Percentiles rank a stretch among this genome's conserved stretches.
These are phyloP conservation scores for Panorpa germanica DNA, from an alignment of 2,888 invertebrate species.

Conservation along the genomic window DNA sequence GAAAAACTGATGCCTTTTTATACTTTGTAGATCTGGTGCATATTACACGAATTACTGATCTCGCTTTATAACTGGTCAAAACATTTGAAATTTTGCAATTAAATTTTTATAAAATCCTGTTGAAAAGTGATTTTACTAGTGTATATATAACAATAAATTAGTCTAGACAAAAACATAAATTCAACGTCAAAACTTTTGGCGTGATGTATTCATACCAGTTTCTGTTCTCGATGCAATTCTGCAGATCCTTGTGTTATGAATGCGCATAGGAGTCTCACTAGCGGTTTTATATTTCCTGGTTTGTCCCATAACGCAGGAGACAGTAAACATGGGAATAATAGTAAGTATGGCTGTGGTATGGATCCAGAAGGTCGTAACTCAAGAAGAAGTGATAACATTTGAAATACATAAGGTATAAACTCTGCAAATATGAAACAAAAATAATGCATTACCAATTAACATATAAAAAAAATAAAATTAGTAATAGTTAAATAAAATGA, in stretches of 20 bases:
- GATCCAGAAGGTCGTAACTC: constrained; percentile 44
- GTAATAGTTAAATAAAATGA: constrained; percentile 3
- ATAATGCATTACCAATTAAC: background rate
- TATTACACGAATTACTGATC: no score
- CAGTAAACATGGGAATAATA: constrained; percentile 75
- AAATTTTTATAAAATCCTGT: background rate
- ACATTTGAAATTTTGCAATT: constrained; percentile 7
- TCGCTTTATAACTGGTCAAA: no score
- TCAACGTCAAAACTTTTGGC: no score
- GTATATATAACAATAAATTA: background rate
- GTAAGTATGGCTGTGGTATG: constrained; percentile 71
- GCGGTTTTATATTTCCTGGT: constrained; percentile 80
- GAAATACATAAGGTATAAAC: constrained; percentile 97
- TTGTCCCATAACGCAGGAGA: constrained; percentile 87
- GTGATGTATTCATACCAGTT: constrained; percentile 39
- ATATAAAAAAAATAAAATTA: background rate
- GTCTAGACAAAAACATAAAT: background rate
- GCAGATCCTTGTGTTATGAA: constrained; percentile 56
- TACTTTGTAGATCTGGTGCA: no score
- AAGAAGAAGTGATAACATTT: constrained; percentile 81
- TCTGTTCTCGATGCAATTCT: constrained; percentile 46
- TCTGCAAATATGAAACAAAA: constrained; percentile 35
- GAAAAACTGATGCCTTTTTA: no score
- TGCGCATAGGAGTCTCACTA: constrained; percentile 80
- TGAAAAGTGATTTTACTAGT: constrained; percentile 4